Base-by-base conservation (phyloP, 2,888 invertebrate species). In the Lacanobia oleracea region DNA sequence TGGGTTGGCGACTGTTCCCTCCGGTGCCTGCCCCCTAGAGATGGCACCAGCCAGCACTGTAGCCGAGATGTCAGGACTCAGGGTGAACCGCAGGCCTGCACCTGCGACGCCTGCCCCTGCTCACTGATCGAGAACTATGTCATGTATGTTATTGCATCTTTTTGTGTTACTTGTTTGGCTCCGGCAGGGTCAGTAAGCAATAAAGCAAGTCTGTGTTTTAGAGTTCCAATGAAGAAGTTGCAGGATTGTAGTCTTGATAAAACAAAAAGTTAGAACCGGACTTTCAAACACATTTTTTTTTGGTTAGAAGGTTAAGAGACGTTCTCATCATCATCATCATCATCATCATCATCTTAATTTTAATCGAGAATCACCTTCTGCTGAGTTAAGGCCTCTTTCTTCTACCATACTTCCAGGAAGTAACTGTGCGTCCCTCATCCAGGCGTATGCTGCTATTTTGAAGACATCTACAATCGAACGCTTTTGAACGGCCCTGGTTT, bases 31-130 rank as follows among this genome's bases (percentile, higher is more conserved):
- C 86, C 71, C 48, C 87, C 82, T n/a, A 6, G 3, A n/a, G 21
- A 45, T 1, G 56, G 18, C n/a, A 56, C 9, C 18, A 4, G 18
- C 5, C 56, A 33, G 37, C 10, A 33, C 1, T 3, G 56, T 33
- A n/a, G 56, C n/a, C 56, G 18, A 10, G 18, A 33, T 18, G 33
- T 10, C 8, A 18, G 56, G 18, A 33, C 3, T 33, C 56, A 33
- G 2, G 10, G 1, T 33, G 56, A 9, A 33, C 9, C 1, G 18
- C 18, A 10, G 33, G 18, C 3, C 10, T 56, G 94, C 72, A 61
- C 86, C 12, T 94, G 94, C 59, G 87, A 85, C 0, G 65, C 87
- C 0, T 94, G 94, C 53, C 91, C 93, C 0, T 94, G 94, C 57
- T 77, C 66, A 0, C 71, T 89, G 1, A 84, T 93, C 21, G 90